Conservation (phyloP, 2,797 vertebrate species). For the Darevskia nairensis region DNA sequence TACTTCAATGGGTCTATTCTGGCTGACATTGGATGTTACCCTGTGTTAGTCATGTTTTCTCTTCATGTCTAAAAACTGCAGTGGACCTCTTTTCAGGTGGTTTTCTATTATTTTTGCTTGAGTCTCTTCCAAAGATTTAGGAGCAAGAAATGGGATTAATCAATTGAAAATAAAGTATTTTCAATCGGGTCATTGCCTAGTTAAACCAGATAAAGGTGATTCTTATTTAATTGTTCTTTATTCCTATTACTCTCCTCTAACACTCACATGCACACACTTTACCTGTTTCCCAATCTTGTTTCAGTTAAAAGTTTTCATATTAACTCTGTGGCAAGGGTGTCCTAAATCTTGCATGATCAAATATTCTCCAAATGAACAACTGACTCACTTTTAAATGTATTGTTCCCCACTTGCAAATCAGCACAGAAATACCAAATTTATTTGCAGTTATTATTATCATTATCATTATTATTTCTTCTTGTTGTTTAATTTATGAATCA, state of each 20-base stretch:
- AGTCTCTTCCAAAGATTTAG: neutral
- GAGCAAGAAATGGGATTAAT: neutral
- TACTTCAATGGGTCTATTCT: too few relatives aligned
- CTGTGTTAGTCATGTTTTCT: neutral
- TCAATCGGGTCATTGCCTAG: neutral
- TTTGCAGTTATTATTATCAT: too few relatives aligned
- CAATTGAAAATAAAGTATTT: neutral
- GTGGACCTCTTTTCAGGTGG: neutral
- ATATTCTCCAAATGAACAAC: neutral
- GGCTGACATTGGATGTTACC: too few relatives aligned
- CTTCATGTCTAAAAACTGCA: neutral
- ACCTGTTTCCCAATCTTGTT: neutral
- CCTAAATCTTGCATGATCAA: neutral
- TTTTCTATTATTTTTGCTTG: neutral
- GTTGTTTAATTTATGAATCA: too few relatives aligned
- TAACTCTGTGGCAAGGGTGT: neutral
- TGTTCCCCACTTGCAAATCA: too few relatives aligned
- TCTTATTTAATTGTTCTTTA: neutral
- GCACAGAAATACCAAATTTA: too few relatives aligned
- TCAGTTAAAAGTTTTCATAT: neutral
- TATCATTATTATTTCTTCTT: too few relatives aligned
- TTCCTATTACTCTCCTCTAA: too few relatives aligned
- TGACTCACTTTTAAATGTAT: neutral
- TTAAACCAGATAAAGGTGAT: neutral
- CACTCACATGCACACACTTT: neutral